Evolutionary conservation across 2,888 invertebrate species (phyloP).

Genomic region (Amphipoea oculea): DNA sequence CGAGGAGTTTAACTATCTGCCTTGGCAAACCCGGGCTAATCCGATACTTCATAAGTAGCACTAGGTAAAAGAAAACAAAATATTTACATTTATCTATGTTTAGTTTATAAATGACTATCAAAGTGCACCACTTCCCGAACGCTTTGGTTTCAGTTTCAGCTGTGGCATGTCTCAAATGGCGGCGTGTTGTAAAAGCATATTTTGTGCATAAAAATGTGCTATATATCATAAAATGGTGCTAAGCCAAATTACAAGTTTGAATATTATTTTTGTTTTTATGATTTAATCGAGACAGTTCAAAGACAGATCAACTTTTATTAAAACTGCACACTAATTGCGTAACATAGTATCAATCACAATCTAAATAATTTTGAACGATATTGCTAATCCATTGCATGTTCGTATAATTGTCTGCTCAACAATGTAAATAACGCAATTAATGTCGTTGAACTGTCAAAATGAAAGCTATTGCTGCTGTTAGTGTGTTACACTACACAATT

Average conservation of each 20-base stretch:
- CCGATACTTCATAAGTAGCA: neutral
- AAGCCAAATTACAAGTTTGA: neutral
- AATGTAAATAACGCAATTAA: neutral
- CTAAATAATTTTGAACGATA: neutral
- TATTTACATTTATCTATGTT: constrained; percentile 22
- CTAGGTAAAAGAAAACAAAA: constrained; percentile 28
- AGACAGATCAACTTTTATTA: neutral
- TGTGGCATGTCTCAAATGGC: neutral
- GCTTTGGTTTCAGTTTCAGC: constrained; percentile 10
- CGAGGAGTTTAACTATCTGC: neutral
- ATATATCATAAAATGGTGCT: neutral
- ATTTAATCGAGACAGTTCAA: neutral
- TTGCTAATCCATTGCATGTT: neutral
- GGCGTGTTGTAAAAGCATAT: constrained; percentile 18
- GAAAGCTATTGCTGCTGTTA: neutral
- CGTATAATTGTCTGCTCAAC: neutral
- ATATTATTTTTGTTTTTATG: neutral
- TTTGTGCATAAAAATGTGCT: neutral
- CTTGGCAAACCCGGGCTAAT: neutral
- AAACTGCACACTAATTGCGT: too few species aligned
- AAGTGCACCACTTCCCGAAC: constrained; percentile 1
- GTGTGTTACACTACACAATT: neutral
- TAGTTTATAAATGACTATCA: constrained; percentile 10
- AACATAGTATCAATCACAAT: neutral
- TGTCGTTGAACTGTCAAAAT: neutral